These are phyloP conservation scores for Monodelphis domestica DNA, from an alignment of 2,797 vertebrate species.

Conservation along the genomic window DNA sequence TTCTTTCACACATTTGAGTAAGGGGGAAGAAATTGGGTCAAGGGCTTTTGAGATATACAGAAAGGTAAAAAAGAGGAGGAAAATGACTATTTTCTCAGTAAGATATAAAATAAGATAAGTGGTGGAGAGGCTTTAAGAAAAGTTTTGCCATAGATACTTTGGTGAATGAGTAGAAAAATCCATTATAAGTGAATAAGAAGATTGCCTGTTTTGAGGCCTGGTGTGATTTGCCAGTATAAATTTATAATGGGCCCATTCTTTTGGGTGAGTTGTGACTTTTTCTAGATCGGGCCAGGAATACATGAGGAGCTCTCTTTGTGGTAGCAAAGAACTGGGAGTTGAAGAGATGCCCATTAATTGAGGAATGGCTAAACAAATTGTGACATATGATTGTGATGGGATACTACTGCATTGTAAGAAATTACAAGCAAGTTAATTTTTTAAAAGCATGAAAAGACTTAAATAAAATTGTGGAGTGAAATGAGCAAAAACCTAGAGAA, in stretches of 20 bases:
- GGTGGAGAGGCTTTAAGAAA: not conserved
- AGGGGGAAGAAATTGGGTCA: not conserved
- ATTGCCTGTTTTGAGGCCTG: not conserved
- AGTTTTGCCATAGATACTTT: not conserved
- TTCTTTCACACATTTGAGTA: not conserved
- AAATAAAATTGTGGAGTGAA: too few species aligned
- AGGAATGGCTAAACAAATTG: too few species aligned
- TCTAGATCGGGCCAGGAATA: not conserved
- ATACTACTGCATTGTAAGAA: too few species aligned
- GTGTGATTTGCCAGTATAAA: not conserved
- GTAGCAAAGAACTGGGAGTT: too few species aligned
- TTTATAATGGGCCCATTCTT: not conserved
- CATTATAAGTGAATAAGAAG: not conserved
- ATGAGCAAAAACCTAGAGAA: too few species aligned
- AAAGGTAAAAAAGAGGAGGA: too few species aligned
- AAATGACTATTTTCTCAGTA: not conserved
- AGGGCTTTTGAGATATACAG: not conserved
- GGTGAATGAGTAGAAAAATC: not conserved
- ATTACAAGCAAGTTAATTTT: too few species aligned
- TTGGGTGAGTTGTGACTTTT: not conserved
- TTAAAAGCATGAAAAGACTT: too few species aligned
- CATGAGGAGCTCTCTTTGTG: too few species aligned
- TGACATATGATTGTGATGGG: too few species aligned
- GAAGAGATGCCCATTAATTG: too few species aligned
- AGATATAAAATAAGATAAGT: not conserved